These are phyloP conservation scores for Melanitta fusca DNA, from an alignment of 2,797 vertebrate species.

Conservation along the genomic window DNA sequence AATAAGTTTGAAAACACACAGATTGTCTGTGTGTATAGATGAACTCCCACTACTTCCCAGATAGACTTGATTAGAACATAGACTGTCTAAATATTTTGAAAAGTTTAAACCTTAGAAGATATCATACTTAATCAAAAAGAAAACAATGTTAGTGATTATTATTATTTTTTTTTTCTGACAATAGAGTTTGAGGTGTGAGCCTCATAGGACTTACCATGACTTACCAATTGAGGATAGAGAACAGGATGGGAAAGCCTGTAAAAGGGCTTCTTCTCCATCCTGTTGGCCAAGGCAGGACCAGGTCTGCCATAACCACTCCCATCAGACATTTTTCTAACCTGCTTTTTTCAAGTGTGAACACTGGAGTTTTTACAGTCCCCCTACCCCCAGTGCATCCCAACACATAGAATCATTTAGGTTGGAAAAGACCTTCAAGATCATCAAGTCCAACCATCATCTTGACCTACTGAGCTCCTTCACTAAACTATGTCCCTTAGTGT, in stretches of 20 bases:
- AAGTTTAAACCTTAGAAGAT: not conserved
- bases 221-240: not conserved
- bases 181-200: not conserved
- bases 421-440: too few relatives aligned
- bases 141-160: not conserved
- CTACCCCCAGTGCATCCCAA: not conserved
- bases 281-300: not conserved
- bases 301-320: not conserved
- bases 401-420: too few relatives aligned
- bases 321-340: not conserved
- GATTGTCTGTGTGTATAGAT: not conserved
- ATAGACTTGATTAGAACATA: not conserved
- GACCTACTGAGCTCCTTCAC: too few relatives aligned
- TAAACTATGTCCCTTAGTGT: too few relatives aligned
- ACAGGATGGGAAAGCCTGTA: not conserved
- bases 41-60: not conserved
- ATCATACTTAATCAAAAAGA: not conserved
- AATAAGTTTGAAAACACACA: not conserved
- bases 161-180: not conserved
- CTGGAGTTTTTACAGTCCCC: not conserved
- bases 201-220: not conserved
- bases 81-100: not conserved
- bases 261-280: not conserved
- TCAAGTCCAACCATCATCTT: too few relatives aligned
- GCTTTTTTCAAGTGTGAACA: not conserved